Base-by-base conservation (phyloP, 2,113 vertebrate species). In the Aramus guarauna region DNA sequence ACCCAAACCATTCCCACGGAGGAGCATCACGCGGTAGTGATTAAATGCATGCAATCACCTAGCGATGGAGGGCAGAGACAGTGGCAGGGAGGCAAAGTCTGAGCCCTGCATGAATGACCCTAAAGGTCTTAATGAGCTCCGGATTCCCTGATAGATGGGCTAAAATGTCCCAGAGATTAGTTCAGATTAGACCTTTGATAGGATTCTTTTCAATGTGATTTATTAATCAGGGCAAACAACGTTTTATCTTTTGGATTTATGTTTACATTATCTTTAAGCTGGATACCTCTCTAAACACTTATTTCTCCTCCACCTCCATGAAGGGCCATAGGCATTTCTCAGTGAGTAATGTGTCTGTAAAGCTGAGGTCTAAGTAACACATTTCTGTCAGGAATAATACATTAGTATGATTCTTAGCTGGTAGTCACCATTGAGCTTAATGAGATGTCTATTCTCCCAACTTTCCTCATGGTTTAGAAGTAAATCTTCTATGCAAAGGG, bases 31-130 rank as follows among this genome's bases (percentile, higher is more conserved):
- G 0, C 39, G 56, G 29, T 30, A 55, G 39, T 12, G 45, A 14
- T 63, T 2, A 1, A 59, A 29, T 11, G 48, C 7, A 11, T 8
- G 7, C 0, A 0, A 27, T 55, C 32, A 11, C 20, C 59, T n/a
- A 10, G 39, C 37, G 22, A 37, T 50, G 64, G n/a, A 64, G 19
- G 15, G 12, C 50, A 34, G 50, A 47, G 50, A 52, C 30, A 12
- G 59, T 26, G 43, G 23, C 30, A 30, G 11, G 30, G 43, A 92
- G 26, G 15, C 26, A 34, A 79, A 74, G 30, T 48, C 56, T 43
- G 23, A 85, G n/a, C n/a, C n/a, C 34, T 29, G 11, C 13, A 2
- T 66, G 50, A 75, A 60, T 64, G 63, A 45, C 34, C 39, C 29
- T 23, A 22, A 37, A 14, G 20, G 27, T 60, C 75, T 71, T 71